Percentiles rank a stretch among this genome's conserved stretches.
These are phyloP conservation scores for Sebastes schlegelii DNA, from an alignment of 2,113 vertebrate species.

Conservation along the genomic window DNA sequence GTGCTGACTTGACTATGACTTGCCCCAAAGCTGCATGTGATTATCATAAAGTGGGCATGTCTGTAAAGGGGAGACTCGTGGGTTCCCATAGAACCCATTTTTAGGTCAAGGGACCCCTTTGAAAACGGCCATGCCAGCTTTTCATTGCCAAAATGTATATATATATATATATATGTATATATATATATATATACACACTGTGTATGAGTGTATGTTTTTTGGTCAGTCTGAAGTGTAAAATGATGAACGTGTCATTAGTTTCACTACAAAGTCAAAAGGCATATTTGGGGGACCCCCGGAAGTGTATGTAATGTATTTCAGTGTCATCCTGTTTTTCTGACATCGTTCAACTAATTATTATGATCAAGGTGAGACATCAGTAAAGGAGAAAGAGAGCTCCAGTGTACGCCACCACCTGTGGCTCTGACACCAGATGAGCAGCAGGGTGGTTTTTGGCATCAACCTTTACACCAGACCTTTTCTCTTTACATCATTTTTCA, in stretches of 20 bases:
- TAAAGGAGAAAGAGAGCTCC: constrained; percentile 21
- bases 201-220: neutral
- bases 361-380: constrained; percentile 50
- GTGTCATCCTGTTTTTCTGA: constrained; percentile 37
- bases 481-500: neutral
- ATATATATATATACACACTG: too few relatives aligned
- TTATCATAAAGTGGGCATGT: too few relatives aligned
- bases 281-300: constrained; percentile 25
- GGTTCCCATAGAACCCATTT: too few relatives aligned
- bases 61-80: too few relatives aligned
- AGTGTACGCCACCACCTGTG: constrained; percentile 27
- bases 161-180: too few relatives aligned
- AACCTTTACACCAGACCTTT: neutral
- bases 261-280: constrained; percentile 33
- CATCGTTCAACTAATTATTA: constrained; percentile 51
- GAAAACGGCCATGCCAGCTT: too few relatives aligned
- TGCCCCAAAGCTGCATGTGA: too few relatives aligned
- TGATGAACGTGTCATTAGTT: constrained; percentile 20
- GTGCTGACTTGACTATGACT: too few relatives aligned
- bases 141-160: too few relatives aligned
- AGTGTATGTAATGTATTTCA: constrained; percentile 42
- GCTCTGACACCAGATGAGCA: constrained; percentile 30
- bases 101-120: too few relatives aligned
- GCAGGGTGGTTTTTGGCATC: constrained; percentile 16
- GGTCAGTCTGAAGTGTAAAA: constrained; percentile 9